A percentile compares a stretch with the other conserved stretches of the same genome.
These are phyloP conservation scores for Gymnocephalus cernua DNA, from an alignment of 2,113 vertebrate species.

Conservation along the genomic window DNA sequence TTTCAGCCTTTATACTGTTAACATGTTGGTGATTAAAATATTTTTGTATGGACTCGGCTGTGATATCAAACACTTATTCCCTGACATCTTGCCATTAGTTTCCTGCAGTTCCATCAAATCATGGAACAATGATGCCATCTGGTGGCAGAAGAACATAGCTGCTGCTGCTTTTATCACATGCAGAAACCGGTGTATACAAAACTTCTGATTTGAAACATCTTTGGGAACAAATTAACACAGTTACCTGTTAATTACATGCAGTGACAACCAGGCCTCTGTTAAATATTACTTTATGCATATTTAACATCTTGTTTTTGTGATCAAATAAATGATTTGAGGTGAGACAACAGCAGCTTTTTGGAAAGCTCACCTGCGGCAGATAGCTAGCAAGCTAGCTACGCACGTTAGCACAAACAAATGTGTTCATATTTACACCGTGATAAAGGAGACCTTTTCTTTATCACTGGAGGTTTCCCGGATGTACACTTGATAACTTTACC, in stretches of 20 bases:
- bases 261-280: too few species aligned
- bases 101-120: neutral
- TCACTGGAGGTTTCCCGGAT: neutral
- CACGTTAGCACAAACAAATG: neutral
- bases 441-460: too few species aligned
- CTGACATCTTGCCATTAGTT: constrained; percentile 2
- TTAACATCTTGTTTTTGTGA: neutral
- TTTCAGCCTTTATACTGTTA: neutral
- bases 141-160: constrained; percentile 11
- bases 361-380: neutral
- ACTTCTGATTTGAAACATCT: neutral
- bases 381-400: too few species aligned
- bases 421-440: neutral
- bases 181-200: neutral
- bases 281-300: neutral
- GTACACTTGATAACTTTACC: neutral
- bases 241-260: neutral
- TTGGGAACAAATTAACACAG: neutral
- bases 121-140: constrained; percentile 57
- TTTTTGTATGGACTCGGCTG: constrained; percentile 12
- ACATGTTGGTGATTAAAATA: neutral
- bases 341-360: neutral
- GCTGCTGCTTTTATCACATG: neutral
- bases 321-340: neutral
- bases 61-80: constrained; percentile 15